These are phyloP conservation scores for Amphiprion ocellaris DNA, from an alignment of 2,113 vertebrate species.

Conservation along the genomic window DNA sequence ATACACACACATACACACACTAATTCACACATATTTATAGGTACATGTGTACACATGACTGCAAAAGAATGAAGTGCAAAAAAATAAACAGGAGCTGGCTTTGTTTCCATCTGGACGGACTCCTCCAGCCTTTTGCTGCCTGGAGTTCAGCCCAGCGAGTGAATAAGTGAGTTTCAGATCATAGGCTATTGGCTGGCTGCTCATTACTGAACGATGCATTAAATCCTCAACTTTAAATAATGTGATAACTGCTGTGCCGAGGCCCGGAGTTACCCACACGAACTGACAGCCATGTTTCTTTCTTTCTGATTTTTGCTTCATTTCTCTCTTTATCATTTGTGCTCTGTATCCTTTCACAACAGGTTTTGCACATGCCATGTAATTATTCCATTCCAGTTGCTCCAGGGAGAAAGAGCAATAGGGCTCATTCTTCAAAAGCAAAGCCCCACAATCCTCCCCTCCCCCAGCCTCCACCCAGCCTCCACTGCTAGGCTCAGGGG, in stretches of 20 bases:
- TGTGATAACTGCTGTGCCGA: conserved; percentile 42
- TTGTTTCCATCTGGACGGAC: conserved; percentile 14
- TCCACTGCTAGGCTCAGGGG: conserved; percentile 8
- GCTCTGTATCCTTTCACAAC: background rate
- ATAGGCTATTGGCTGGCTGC: conserved; percentile 50
- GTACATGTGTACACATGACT: background rate
- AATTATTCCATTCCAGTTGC: conserved; percentile 57
- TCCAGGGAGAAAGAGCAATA: conserved; percentile 14
- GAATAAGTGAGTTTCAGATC: conserved; percentile 50
- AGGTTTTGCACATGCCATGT: conserved; percentile 38
- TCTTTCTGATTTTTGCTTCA: no score
- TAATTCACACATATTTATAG: background rate
- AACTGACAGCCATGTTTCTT: conserved; percentile 30
- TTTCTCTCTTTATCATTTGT: no score
- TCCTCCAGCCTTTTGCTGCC: conserved; percentile 21
- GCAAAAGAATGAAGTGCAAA: conserved; percentile 5
- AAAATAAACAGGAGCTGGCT: conserved; percentile 8
- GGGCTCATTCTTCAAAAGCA: conserved; percentile 60
- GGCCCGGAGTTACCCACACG: conserved; percentile 5
- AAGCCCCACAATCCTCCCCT: conserved; percentile 6
- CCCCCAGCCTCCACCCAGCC: no score
- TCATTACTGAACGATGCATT: conserved; percentile 58
- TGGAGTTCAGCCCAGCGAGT: conserved; percentile 51
- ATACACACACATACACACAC: background rate
- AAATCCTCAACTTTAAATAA: conserved; percentile 66